phyloP scores from a whole-genome alignment of 2,113 vertebrate species.

The Circaetus cinerascens region DNA sequence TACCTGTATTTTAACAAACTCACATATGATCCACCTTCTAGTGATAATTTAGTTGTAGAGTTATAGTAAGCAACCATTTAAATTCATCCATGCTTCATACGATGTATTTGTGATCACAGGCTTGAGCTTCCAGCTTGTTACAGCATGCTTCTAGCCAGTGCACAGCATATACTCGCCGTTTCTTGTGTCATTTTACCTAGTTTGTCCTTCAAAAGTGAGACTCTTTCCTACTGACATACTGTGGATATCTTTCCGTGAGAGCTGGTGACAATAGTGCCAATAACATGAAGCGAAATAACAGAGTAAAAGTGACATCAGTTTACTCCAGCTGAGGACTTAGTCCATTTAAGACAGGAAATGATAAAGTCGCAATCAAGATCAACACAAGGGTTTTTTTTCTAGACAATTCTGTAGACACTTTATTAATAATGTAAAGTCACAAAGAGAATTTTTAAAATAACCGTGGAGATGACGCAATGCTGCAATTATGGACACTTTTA shows the following conservation, averaged over 20 bases:
- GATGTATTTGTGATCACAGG: background rate
- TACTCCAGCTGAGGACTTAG: background rate
- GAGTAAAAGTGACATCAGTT: background rate
- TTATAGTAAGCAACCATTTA: background rate
- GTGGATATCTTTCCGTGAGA: background rate
- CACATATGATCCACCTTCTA: background rate
- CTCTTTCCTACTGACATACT: background rate
- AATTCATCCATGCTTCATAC: background rate
- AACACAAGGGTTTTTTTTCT: background rate
- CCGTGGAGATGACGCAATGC: background rate
- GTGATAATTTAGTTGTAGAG: background rate
- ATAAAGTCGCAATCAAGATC: background rate
- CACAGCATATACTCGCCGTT: background rate
- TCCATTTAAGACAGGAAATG: accelerated
- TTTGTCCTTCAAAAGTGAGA: background rate
- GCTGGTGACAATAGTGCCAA: background rate
- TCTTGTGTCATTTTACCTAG: background rate
- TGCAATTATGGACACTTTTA: background rate
- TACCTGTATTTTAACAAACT: background rate
- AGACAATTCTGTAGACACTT: background rate
- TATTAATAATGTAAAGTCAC: constrained; percentile 55
- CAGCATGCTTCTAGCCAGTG: background rate
- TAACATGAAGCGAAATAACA: background rate
- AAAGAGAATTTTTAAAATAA: constrained; percentile 41
- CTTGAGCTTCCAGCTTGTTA: accelerated